A percentile compares a stretch with the other conserved stretches of the same genome.
Conservation (phyloP, 1,140 invertebrate species). For the Scaptomyza graminum region DNA sequence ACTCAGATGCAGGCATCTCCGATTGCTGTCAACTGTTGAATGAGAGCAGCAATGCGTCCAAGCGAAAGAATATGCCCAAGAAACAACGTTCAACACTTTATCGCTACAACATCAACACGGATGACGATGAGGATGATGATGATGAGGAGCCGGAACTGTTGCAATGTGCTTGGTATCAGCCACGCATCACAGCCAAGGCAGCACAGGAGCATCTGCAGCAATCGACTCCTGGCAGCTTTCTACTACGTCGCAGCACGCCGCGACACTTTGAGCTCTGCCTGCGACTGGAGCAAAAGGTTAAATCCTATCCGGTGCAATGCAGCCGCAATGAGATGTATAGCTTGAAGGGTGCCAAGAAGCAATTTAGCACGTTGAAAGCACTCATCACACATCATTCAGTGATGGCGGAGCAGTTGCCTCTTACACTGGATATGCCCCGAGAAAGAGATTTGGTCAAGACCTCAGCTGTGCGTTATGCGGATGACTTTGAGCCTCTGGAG, state of each 20-base stretch:
- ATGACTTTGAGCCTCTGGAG: constrained; percentile 77
- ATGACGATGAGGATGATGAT: constrained; percentile 30
- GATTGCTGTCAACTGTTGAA: constrained; percentile 74
- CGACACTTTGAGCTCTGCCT: constrained; percentile 62
- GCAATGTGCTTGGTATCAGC: constrained; percentile 71
- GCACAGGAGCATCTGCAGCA: constrained; percentile 57
- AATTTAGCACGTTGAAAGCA: constrained; percentile 94
- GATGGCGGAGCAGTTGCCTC: constrained; percentile 96
- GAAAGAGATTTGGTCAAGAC: constrained; percentile 83
- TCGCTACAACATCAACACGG: constrained; percentile 53
- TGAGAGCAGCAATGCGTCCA: constrained; percentile 39
- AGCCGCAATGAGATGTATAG: constrained; percentile 67
- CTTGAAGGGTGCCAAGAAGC: constrained; percentile 95
- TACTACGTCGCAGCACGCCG: constrained; percentile 68
- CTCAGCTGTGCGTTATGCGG: constrained; percentile 66
- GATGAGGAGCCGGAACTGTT: constrained; percentile 62
- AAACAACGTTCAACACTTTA: constrained; percentile 21
- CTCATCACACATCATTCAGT: constrained; percentile 97
- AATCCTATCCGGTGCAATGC: constrained; percentile 60
- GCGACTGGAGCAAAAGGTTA: constrained; percentile 66
- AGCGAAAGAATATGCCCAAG: constrained; percentile 46
- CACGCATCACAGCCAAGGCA: constrained; percentile 68
- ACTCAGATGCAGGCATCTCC: constrained; percentile 73
- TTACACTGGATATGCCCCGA: constrained; percentile 91
- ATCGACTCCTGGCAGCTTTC: constrained; percentile 65